phyloP scores from a whole-genome alignment of 1,140 invertebrate genomes.

The Drosophila carrolli region DNA sequence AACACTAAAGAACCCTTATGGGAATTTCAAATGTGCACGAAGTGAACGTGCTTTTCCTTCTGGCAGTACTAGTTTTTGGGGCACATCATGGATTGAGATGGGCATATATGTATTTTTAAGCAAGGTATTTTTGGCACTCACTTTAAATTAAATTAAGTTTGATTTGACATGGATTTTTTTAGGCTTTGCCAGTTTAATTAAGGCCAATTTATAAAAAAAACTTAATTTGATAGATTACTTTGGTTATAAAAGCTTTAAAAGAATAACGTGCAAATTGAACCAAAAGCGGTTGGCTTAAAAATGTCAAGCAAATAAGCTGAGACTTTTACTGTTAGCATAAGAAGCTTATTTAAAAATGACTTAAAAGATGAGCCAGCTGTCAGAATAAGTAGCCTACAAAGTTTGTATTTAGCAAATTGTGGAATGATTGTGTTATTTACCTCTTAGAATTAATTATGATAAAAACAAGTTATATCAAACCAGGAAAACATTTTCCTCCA shows the following conservation, averaged over 20 bases:
- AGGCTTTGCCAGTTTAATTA: conserved; percentile 1
- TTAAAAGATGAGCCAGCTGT: conserved; percentile 19
- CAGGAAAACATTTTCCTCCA: too few species aligned
- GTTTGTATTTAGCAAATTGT: not conserved
- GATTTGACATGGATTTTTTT: not conserved
- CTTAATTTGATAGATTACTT: conserved; percentile 4
- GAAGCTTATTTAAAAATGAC: conserved; percentile 16
- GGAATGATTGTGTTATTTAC: not conserved
- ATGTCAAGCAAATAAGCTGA: conserved; percentile 1
- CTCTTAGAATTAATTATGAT: not conserved
- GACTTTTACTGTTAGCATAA: conserved; percentile 8
- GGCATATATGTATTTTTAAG: conserved; percentile 1
- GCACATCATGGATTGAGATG: not conserved
- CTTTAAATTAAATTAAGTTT: conserved; percentile 16
- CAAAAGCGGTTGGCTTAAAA: conserved; percentile 16
- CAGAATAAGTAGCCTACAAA: not conserved
- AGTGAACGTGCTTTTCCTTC: conserved; percentile 32
- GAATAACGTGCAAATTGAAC: conserved; percentile 7
- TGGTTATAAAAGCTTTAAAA: not conserved
- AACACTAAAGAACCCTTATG: conserved; percentile 51
- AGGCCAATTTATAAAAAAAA: not conserved
- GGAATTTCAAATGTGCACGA: conserved; percentile 47
- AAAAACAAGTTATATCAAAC: too few species aligned
- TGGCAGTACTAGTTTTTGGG: conserved; percentile 16
- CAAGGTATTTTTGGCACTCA: conserved; percentile 15